These are phyloP conservation scores for Automeris io DNA, from an alignment of 2,888 invertebrate genomes.

Conservation along the genomic window DNA sequence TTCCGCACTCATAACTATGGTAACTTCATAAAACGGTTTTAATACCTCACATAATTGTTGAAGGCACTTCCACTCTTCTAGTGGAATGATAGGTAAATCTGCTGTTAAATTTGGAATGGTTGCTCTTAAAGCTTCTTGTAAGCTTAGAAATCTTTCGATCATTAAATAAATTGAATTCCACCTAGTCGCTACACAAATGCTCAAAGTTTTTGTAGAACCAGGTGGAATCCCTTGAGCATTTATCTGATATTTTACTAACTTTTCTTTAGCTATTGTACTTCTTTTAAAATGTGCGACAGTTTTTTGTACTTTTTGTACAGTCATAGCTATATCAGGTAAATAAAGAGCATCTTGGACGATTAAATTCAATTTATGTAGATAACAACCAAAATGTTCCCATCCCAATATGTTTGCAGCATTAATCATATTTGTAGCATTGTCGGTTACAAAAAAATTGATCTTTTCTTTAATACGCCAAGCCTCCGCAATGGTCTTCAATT, in stretches of 20 bases:
- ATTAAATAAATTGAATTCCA: slow-evolving; percentile 13
- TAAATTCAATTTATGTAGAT: slow-evolving; percentile 21
- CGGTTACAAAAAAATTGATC: slow-evolving; percentile 21
- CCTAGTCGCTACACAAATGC: slow-evolving; percentile 10
- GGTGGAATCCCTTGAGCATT: background rate
- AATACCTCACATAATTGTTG: slow-evolving; percentile 11
- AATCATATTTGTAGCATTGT: too few species aligned
- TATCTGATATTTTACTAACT: slow-evolving; percentile 13
- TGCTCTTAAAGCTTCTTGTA: slow-evolving; percentile 11
- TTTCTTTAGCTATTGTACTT: slow-evolving; percentile 12
- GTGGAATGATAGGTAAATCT: slow-evolving; percentile 10
- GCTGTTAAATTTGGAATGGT: too few species aligned
- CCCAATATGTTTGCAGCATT: too few species aligned
- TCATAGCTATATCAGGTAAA: slow-evolving; percentile 1
- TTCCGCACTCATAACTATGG: slow-evolving; percentile 12
- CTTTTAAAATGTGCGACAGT: slow-evolving; percentile 15
- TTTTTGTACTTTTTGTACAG: slow-evolving; percentile 18
- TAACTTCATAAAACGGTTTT: slow-evolving; percentile 13
- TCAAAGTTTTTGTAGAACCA: background rate
- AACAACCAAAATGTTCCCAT: too few species aligned
- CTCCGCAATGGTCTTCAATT: too few species aligned
- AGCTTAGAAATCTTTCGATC: slow-evolving; percentile 11
- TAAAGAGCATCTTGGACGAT: slow-evolving; percentile 15
- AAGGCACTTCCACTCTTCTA: slow-evolving; percentile 13
- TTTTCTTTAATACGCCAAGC: too few species aligned